Base-by-base conservation (phyloP, 2,888 invertebrate species). In the Salpingus planirostris region DNA sequence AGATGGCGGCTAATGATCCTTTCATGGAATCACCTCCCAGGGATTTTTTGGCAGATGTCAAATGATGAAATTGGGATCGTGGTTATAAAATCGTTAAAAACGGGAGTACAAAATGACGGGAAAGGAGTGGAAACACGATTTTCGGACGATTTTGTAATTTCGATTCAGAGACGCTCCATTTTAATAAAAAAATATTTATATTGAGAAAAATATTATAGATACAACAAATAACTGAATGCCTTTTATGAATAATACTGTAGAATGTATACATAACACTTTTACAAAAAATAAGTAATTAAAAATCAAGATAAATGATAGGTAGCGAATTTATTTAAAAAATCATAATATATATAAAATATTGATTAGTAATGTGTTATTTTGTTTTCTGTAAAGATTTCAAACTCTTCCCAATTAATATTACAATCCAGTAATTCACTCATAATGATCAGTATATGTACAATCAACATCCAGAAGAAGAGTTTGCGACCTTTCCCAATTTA, bases 191-290 rank as follows among this genome's bases (percentile, higher is more conserved):
- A 46, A 60, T 57, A 58, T 58, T 57, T 59, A 57, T 59, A 60
- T 55, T n/a, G n/a, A n/a, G n/a, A n/a, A 51, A 42, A 46, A 50
- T 50, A 52, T 46, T 33, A 53, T 55, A 54, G 54, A 55, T 52
- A 61, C 59, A 62, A 64, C 62, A 62, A 64, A 64, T 61, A 64
- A 64, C 60, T 60, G 62, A 64, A 62, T 64, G 64, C 64, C 64
- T 64, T 57, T 64, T 62, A 61, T 57, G 58, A 62, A 60, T 59
- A 61, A 62, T 62, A 63, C 59, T 61, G 62, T 64, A 63, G 64
- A 47, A 62, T 57, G 61, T 63, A 64, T 63, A 51, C 42, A 42
- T 40, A 38, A 60, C 62, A 63, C 64, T 63, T 64, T 64, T 64
- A 64, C 64, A 56, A 42, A 62, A 56, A n/a, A n/a, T n/a, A n/a